These are phyloP conservation scores for Pachypsylla venusta DNA, from an alignment of 1,140 invertebrate species.

Conservation along the genomic window DNA sequence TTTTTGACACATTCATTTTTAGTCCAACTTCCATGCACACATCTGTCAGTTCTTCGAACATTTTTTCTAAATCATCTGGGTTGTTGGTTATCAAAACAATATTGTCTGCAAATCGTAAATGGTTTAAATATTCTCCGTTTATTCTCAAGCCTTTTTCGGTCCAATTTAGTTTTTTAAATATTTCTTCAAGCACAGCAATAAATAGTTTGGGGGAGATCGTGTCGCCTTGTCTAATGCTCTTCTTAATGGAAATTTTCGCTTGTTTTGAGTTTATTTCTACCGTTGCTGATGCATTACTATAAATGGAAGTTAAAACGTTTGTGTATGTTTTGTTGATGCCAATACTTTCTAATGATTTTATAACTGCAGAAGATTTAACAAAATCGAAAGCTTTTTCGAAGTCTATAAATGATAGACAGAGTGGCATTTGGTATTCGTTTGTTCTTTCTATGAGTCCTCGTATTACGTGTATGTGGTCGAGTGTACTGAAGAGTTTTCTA, in stretches of 20 bases:
- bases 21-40: too few relatives aligned
- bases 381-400: conserved; percentile 13
- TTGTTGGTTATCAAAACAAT: conserved; percentile 23
- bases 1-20: too few relatives aligned
- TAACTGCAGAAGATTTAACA: neutral
- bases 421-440: conserved; percentile 12
- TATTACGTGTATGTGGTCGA: conserved; percentile 16
- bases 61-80: too few relatives aligned
- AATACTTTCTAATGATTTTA: neutral
- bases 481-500: conserved; percentile 21
- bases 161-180: conserved; percentile 23
- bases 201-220: conserved; percentile 21
- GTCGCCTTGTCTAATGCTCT: conserved; percentile 16
- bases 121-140: conserved; percentile 22
- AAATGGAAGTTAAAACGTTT: neutral
- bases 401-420: conserved; percentile 12
- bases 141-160: conserved; percentile 20
- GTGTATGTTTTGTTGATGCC: neutral
- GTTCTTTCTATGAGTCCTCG: conserved; percentile 13
- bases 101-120: conserved; percentile 26
- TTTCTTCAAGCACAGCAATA: conserved; percentile 16
- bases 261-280: conserved; percentile 1
- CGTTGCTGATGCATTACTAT: neutral
- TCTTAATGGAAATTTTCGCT: neutral
- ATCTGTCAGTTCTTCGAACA: too few relatives aligned